Percentiles rank a stretch among this genome's conserved stretches.
Conservation (phyloP, 2,113 vertebrate genomes). For the Mirza zaza region DNA sequence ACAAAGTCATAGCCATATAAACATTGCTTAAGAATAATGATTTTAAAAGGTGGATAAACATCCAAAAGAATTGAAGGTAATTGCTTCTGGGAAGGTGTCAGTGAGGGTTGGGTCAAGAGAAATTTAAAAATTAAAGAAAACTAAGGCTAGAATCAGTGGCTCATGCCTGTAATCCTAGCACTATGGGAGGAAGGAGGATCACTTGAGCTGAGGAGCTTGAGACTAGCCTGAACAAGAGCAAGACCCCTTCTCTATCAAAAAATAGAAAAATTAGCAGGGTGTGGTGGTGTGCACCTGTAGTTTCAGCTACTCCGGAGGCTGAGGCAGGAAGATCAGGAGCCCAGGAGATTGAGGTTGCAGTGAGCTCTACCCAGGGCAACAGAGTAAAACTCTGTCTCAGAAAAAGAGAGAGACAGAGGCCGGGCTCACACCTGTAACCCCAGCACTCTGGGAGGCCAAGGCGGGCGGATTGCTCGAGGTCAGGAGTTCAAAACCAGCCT, state of each 20-base stretch:
- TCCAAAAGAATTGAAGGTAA: too few species aligned
- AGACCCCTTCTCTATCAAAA: not conserved
- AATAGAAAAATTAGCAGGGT: not conserved
- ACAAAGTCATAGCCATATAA: not conserved
- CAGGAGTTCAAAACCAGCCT: too few species aligned
- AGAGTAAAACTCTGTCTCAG: not conserved
- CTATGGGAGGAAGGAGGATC: not conserved
- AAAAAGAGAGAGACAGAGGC: not conserved
- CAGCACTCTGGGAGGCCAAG: too few species aligned
- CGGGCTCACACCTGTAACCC: too few species aligned
- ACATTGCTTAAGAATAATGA: not conserved
- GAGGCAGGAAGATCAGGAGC: not conserved
- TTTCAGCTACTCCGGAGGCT: not conserved
- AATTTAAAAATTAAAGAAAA: not conserved
- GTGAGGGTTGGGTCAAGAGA: too few species aligned
- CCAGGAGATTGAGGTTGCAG: not conserved
- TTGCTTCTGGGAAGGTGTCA: too few species aligned
- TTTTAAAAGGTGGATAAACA: not conserved
- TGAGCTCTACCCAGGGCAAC: not conserved
- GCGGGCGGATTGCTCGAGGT: too few species aligned
- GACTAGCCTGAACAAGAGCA: not conserved
- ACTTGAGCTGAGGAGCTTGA: not conserved
- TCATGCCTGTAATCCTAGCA: not conserved
- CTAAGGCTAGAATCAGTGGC: too few species aligned
- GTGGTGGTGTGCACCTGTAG: not conserved